Evolutionary conservation across 2,888 invertebrate species (phyloP), one percentile per base, ranked within the genome.

Genomic region (Acrobasis repandana): DNA sequence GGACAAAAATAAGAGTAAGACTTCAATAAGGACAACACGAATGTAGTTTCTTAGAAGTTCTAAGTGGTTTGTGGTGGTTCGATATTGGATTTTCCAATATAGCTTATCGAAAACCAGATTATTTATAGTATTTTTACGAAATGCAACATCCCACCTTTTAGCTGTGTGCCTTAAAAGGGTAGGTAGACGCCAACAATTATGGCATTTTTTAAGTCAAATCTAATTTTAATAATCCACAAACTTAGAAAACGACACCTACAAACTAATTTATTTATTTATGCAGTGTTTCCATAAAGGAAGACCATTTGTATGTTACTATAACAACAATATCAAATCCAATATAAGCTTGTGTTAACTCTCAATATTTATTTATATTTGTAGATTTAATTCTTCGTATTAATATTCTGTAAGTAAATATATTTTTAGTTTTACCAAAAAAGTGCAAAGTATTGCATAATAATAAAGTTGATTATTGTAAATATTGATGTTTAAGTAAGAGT

Each of bases 391-490:
- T 48, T 16, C 3, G 18, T 66, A 69, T 73, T 65, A 10, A 43
- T 62, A 68, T 47, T 46, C 52, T 60, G 65, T 68, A 69, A 63
- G 56, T 63, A 28, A 47, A 50, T 59, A 50, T 62, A 59, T 38
- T 8, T 56, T 60, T 46, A 56, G 56, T 15, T 56, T 59, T 38
- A 57, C 60, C 58, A 60, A 64, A 64, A 61, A 58, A 47, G 56
- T 72, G 73, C 72, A 73, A 76, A 78, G 75, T 76, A 72, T 74
- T 77, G 79, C 80, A 80, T 78, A 78, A 74, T 74, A 72, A 28
- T 28, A 28, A 46, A 57, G 68, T 66, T 57, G 33, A 59, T 36
- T 38, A 8, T 28, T 72, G 69, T 74, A 74, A 68, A 75, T 74
- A 70, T 67, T n/a, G 14, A 43, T 14, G 43, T 43, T 14, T 43